Conservation (phyloP, 1,140 invertebrate genomes). For the Pomphorhynchus laevis region DNA sequence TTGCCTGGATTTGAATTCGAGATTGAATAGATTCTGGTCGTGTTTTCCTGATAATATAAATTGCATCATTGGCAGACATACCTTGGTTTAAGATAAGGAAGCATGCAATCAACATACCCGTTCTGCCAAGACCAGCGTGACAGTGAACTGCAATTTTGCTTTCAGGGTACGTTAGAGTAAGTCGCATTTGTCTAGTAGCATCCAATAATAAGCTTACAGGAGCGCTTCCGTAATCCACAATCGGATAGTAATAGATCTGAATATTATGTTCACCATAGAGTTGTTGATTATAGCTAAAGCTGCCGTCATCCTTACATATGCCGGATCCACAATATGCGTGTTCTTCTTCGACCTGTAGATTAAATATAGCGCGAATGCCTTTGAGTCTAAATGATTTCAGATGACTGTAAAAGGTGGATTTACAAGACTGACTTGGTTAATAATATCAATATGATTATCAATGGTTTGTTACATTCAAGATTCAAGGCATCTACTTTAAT, state of each 20-base stretch:
- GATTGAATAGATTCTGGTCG: slow-evolving; percentile 16
- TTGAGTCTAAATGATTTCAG: no score
- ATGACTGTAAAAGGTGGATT: no score
- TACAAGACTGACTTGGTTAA: no score
- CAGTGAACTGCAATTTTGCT: slow-evolving; percentile 43
- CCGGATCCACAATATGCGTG: slow-evolving; percentile 37
- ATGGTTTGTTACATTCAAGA: no score
- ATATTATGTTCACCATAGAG: not conserved
- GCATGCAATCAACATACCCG: slow-evolving; percentile 46
- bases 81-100: slow-evolving; percentile 41
- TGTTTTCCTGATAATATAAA: slow-evolving; percentile 38
- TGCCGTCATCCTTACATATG: slow-evolving; percentile 29
- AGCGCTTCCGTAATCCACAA: slow-evolving; percentile 44
- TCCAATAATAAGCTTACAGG: slow-evolving; percentile 35
- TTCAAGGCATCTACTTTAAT: no score
- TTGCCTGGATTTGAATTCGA: no score
- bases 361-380: slow-evolving; percentile 43
- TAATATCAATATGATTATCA: no score
- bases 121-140: slow-evolving; percentile 46
- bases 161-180: slow-evolving; percentile 1
- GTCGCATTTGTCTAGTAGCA: slow-evolving; percentile 15
- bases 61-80: slow-evolving; percentile 37
- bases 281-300: not conserved
- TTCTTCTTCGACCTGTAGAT: slow-evolving; percentile 43
- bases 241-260: slow-evolving; percentile 31